Evolutionary conservation across 2,888 invertebrate species (phyloP), one percentile per base, ranked within the genome.

Genomic region (Poecilus cupreus): DNA sequence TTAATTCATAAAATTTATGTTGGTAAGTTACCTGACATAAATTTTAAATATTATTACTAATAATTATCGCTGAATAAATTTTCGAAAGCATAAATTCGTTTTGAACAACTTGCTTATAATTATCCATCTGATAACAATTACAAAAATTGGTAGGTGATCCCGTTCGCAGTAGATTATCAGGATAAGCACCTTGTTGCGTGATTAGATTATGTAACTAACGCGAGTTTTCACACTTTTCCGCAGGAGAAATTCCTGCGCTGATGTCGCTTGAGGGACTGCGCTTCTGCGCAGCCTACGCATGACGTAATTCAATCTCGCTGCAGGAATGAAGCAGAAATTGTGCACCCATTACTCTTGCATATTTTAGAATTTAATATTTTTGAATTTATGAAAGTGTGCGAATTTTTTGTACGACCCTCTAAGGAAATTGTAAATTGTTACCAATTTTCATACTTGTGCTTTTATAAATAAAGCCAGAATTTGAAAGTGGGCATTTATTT

Each of bases 211-310:
- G 18, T 32, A 32, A 32, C 32, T 32, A 32, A 32, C 32, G 32
- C 32, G 32, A 32, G 32, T 32, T 32, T 32, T 20, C 54, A 54
- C 54, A 20, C 54, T 20, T 54, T 54, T 20, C 54, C 11, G 54
- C 60, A 60, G 60, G n/a, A 60, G 26, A 26, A 60, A 60, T 13
- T 60, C 60, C n/a, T 60, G 60, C 26, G 32, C 32, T 32, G 11
- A 43, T 43, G 43, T 43, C 3, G 43, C 43, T 11, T 43, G 11
- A 13, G 43, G 43, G 13, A 32, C 5, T 8, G 4, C 43, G n/a
- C n/a, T n/a, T n/a, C n/a, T n/a, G n/a, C n/a, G n/a, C n/a, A n/a
- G n/a, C n/a, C n/a, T n/a, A 13, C 43, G 43, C 43, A 13, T 43
- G 43, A 43, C 43, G 43, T 43, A 11, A 43, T 43, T 43, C 43